Base-by-base conservation (phyloP, 1,140 invertebrate genomes). In the Chrysomallon squamiferum region DNA sequence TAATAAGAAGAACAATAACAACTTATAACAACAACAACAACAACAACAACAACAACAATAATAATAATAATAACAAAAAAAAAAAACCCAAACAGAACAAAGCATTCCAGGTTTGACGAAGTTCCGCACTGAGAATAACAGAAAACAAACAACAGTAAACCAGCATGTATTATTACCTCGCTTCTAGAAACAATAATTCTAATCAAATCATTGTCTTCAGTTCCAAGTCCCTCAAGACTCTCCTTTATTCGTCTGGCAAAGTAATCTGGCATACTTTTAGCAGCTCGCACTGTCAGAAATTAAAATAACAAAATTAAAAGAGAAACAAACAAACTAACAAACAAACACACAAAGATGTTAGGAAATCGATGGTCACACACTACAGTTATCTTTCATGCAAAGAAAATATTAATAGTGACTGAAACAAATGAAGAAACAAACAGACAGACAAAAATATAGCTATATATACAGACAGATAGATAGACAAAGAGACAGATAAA, bases 161-260 rank as follows among this genome's bases (percentile, higher is more conserved):
- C 35, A 38, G 15, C 35, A 38, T 38, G 35, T 15, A 38, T 38
- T 38, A 38, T 38, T 73, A 77, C 78, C 73, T 80, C 78, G 30
- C 74, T 74, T 47, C 78, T 60, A 11, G 69, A 70, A 18, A 78
- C 74, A 33, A 74, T 68, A 30, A 79, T 72, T 11, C 78, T 62
- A 61, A 80, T 78, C n/a, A 80, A 63, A 52, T 76, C 68, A 22
- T 30, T 62, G 61, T 80, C 78, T 35, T 61, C 68, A 30, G 78
- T 80, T 29, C 78, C 78, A 2, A 68, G 15, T 25, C 78, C 75
- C 11, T 27, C 33, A 59, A 74, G 63, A 47, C 69, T 50, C 3
- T 76, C 67, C 7, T 72, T 33, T 29, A 78, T 29, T 56, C 74
- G 65, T n/a, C 59, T 62, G n/a, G 78, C 78, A 69, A 80, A 80